Evolutionary conservation across 2,888 invertebrate genomes (phyloP), one percentile per base, ranked within the genome.

Genomic region (Eupsilia transversa): DNA sequence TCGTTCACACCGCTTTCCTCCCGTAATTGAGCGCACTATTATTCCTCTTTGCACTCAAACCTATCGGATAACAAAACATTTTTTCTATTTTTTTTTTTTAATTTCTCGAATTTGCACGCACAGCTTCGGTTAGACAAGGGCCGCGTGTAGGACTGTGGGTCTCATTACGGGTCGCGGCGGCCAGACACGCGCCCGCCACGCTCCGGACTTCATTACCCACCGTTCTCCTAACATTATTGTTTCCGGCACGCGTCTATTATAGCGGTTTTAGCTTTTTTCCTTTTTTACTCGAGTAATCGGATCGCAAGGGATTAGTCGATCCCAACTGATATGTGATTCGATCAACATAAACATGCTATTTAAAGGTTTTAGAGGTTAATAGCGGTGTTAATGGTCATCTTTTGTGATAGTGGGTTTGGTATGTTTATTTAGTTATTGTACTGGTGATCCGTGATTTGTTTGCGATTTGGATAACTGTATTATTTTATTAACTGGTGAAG

Each of bases 201-300:
- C 92, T 94, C 79, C 92, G 69, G 82, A 88, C 92, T 93, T 95
- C 95, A 95, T 95, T 95, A 94, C 92, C 91, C 89, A 90, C 90
- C 91, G 92, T 92, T 93, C 91, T 89, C 72, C 92, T 88, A 91
- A 92, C 94, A 93, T 94, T 95, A 95, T 95, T 95, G 95, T 95
- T 94, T 93, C 91, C 91, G 94, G 91, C 96, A 95, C 95, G 96
- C 93, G 95, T 81, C 94, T 88, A 93, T 94, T 94, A 91, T 91
- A 84, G 82, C 74, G 83, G 86, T 83, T 86, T 86, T 83, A 88
- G 90, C 89, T 89, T 91, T 91, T 91, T 88, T 88, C 88, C 61
- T 64, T 92, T 91, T 90, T 88, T 87, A 76, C 60, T 54, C 77
- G 80, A 88, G 93, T 95, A 95, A 95, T 95, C 95, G 94, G 95